Percentiles rank a stretch among this genome's conserved stretches.
Evolutionary conservation across 2,888 invertebrate genomes (phyloP).

Genomic region (Philereme vetulata): DNA sequence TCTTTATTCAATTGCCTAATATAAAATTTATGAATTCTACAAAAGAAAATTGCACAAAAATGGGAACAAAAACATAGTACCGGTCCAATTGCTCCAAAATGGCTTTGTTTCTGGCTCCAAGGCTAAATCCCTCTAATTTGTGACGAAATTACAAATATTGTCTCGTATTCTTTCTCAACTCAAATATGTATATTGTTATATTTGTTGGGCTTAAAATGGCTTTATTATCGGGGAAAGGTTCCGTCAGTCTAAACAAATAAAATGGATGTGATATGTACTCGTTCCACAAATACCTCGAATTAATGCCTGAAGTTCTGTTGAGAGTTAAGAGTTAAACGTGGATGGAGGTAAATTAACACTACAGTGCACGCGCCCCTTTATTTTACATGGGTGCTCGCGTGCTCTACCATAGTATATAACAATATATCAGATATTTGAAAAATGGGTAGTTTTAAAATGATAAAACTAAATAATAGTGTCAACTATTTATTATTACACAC

Average conservation of each 20-base stretch:
- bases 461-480: no score
- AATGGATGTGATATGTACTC: slow-evolving; percentile 3
- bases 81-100: slow-evolving; percentile 27
- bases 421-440: no score
- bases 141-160: slow-evolving; percentile 23
- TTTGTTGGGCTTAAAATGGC: slow-evolving; percentile 9
- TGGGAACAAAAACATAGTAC: slow-evolving; percentile 15
- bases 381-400: no score
- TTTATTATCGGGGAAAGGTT: slow-evolving; percentile 11
- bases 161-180: not conserved
- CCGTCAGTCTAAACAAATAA: slow-evolving; percentile 16
- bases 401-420: no score
- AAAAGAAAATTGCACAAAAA: slow-evolving; percentile 14
- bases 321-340: not conserved
- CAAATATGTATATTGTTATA: not conserved
- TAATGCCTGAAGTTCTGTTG: not conserved
- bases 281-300: not conserved
- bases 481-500: no score
- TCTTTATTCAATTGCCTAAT: slow-evolving; percentile 17
- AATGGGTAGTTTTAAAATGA: no score
- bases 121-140: slow-evolving; percentile 22
- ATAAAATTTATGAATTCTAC: slow-evolving; percentile 15
- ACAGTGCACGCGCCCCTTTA: no score
- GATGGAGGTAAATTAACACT: slow-evolving; percentile 1
- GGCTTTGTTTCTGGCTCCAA: slow-evolving; percentile 22